These are phyloP conservation scores for Telmatochromis brachygnathus DNA, from an alignment of 2,113 vertebrate species.

Conservation along the genomic window DNA sequence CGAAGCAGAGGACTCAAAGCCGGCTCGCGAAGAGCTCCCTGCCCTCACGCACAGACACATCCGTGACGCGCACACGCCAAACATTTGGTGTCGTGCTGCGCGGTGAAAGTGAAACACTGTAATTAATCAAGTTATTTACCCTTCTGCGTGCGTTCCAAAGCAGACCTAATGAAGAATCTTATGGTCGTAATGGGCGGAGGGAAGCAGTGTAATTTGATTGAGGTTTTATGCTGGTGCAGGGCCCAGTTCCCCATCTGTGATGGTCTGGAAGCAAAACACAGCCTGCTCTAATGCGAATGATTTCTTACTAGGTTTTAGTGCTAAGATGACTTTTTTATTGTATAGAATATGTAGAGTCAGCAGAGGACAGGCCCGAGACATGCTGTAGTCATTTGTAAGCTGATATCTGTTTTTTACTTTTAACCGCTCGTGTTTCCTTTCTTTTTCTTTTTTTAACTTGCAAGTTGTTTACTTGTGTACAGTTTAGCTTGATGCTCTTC, in stretches of 20 bases:
- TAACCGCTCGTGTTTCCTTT: neutral
- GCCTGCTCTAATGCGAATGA: neutral
- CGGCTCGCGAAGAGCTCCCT: neutral
- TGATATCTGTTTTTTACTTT: neutral
- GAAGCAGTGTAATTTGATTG: slow-evolving; percentile 40
- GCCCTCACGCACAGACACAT: neutral
- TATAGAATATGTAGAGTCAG: slow-evolving; percentile 26
- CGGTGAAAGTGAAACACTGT: neutral
- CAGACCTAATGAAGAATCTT: slow-evolving; percentile 15
- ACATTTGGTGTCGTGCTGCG: neutral
- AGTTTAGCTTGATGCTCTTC: neutral
- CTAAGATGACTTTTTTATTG: neutral
- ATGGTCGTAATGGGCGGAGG: slow-evolving; percentile 33
- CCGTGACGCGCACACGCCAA: neutral
- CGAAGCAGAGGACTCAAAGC: slow-evolving; percentile 11
- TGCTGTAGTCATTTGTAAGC: neutral
- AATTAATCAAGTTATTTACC: slow-evolving; percentile 44
- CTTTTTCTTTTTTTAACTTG: neutral
- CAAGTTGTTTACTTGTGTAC: neutral
- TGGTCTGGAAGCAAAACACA: slow-evolving; percentile 30
- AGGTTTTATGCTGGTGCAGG: slow-evolving; percentile 46
- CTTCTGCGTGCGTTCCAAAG: neutral
- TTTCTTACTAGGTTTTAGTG: slow-evolving; percentile 5
- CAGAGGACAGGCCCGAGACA: neutral
- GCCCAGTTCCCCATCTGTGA: slow-evolving; percentile 47